A percentile compares a stretch with the other conserved stretches of the same genome.
Conservation (phyloP, 2,113 vertebrate genomes). For the Heterotis niloticus region DNA sequence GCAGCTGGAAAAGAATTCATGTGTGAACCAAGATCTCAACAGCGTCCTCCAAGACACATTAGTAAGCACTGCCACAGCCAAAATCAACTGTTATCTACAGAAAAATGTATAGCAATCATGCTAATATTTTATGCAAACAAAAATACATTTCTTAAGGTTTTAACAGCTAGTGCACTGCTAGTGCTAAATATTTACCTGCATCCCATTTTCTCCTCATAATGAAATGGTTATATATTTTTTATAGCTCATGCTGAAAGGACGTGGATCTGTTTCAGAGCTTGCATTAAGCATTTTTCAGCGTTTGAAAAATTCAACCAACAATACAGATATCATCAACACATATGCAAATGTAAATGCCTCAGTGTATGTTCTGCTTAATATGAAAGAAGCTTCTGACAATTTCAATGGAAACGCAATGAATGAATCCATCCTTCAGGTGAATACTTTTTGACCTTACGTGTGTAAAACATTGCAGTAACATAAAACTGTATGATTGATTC, state of each 20-base stretch:
- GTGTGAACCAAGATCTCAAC: slow-evolving; percentile 33
- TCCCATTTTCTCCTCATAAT: neutral
- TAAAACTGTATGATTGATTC: too few species aligned
- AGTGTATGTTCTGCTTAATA: neutral
- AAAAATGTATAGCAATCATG: neutral
- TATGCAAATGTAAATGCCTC: slow-evolving; percentile 43
- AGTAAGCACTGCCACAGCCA: slow-evolving; percentile 34
- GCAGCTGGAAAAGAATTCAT: slow-evolving; percentile 7
- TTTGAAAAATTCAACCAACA: slow-evolving; percentile 31
- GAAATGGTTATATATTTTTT: slow-evolving; percentile 13
- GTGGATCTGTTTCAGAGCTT: slow-evolving; percentile 28
- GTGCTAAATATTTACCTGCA: neutral
- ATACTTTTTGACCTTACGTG: slow-evolving; percentile 28
- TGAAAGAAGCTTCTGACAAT: accelerated
- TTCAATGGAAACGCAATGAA: neutral
- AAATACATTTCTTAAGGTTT: neutral
- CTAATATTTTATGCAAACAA: neutral
- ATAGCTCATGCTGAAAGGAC: slow-evolving; percentile 52
- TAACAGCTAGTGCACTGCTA: neutral
- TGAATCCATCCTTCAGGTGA: slow-evolving; percentile 31
- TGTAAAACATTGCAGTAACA: neutral
- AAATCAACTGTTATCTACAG: neutral
- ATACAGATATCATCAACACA: neutral
- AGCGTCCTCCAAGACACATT: neutral
- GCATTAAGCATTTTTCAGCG: neutral